These are phyloP conservation scores for Monopis laevigella DNA, from an alignment of 2,888 invertebrate genomes.

Conservation along the genomic window DNA sequence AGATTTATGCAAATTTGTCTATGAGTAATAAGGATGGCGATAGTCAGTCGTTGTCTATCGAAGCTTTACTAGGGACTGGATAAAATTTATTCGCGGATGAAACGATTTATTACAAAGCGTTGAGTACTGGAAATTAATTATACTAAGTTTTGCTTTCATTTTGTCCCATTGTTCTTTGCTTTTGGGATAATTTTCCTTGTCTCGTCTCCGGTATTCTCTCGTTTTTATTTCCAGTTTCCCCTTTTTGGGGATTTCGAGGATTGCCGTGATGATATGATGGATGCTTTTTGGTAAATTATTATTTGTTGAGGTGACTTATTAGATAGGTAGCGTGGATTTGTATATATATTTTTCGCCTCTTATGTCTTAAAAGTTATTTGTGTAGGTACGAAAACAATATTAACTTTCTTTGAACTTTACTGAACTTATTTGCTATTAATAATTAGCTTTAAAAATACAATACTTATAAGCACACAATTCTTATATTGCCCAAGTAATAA, in stretches of 20 bases:
- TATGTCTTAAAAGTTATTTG: too few relatives aligned
- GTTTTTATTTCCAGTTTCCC: conserved; percentile 27
- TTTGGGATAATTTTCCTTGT: conserved; percentile 33
- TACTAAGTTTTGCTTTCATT: conserved; percentile 53
- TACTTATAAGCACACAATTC: too few relatives aligned
- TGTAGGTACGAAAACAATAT: too few relatives aligned
- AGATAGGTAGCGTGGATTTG: too few relatives aligned
- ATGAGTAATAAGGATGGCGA: conserved; percentile 37
- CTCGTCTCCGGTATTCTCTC: conserved; percentile 34
- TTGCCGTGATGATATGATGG: conserved; percentile 26
- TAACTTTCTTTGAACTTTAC: too few relatives aligned
- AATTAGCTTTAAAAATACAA: too few relatives aligned
- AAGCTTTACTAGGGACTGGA: conserved; percentile 42
- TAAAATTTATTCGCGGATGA: conserved; percentile 60
- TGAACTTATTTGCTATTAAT: too few relatives aligned
- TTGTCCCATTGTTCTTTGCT: conserved; percentile 27
- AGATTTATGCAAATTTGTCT: conserved; percentile 48
- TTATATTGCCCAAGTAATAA: too few relatives aligned
- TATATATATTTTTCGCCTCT: too few relatives aligned
- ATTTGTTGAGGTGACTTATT: too few relatives aligned
- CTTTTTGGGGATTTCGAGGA: conserved; percentile 13
- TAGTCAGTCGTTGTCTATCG: conserved; percentile 23
- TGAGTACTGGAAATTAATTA: conserved; percentile 64
- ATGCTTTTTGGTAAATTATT: conserved; percentile 20
- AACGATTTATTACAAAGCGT: conserved; percentile 67